A percentile compares a stretch with the other conserved stretches of the same genome.
Evolutionary conservation across 1,140 invertebrate genomes (phyloP).

Genomic region (Caenorhabditis remanei): DNA sequence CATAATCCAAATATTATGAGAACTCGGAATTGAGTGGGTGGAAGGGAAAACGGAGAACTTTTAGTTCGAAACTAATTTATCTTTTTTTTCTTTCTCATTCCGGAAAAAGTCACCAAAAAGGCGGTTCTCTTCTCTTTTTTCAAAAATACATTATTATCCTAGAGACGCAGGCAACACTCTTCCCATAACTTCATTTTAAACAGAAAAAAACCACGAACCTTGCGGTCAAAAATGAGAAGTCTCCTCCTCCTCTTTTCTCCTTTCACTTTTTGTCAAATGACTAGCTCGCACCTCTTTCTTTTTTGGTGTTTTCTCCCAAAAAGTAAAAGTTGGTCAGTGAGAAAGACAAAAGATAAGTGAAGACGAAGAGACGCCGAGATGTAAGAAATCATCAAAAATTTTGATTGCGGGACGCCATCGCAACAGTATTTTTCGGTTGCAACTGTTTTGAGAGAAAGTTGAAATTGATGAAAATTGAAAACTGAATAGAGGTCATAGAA

Average conservation of each 20-base stretch:
- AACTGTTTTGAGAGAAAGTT: constrained; percentile 35
- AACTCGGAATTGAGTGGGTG: background rate
- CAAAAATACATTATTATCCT: background rate
- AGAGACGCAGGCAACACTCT: constrained; percentile 5
- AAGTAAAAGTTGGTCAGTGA: constrained; percentile 40
- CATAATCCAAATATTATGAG: too few relatives aligned
- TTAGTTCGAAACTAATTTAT: constrained; percentile 44
- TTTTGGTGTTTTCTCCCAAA: constrained; percentile 53
- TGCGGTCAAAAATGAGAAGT: constrained; percentile 49
- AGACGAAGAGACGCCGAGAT: constrained; percentile 13
- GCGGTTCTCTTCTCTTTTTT: background rate
- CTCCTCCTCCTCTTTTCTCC: constrained; percentile 19
- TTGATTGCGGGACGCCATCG: constrained; percentile 3
- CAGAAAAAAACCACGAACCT: constrained; percentile 24
- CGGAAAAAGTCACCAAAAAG: constrained; percentile 26
- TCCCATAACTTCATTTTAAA: constrained; percentile 50
- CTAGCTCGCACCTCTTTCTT: constrained; percentile 41
- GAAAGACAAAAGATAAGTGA: background rate
- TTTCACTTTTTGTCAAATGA: constrained; percentile 52
- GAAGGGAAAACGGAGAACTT: background rate
- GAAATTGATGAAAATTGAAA: background rate
- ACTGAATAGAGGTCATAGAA: background rate
- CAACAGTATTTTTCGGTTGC: background rate
- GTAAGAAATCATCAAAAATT: constrained; percentile 27
- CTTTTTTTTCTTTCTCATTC: background rate